Percentiles rank a stretch among this genome's conserved stretches.
phyloP scores from a whole-genome alignment of 2,113 vertebrate genomes.

The Fulmarus glacialis region DNA sequence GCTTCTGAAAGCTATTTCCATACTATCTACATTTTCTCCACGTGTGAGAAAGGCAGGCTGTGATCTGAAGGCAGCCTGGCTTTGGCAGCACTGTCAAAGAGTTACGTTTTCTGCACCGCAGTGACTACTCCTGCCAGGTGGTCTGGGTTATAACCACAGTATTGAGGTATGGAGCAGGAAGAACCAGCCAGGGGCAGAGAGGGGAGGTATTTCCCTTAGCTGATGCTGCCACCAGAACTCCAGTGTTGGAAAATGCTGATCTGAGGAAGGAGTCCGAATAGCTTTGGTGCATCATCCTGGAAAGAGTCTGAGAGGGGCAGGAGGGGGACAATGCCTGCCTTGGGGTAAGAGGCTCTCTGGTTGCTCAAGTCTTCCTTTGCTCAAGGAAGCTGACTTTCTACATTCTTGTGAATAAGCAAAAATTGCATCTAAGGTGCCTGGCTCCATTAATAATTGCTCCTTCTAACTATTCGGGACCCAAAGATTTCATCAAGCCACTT shows the following conservation, averaged over 20 bases:
- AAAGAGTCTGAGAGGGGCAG: neutral
- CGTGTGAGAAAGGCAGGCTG: neutral
- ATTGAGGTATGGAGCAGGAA: neutral
- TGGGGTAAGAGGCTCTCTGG: neutral
- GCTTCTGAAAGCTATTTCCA: neutral
- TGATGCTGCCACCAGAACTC: neutral
- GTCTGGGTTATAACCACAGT: neutral
- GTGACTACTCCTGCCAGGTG: neutral
- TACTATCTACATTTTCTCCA: neutral
- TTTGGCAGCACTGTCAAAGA: neutral
- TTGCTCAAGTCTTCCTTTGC: neutral
- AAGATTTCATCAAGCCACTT: neutral
- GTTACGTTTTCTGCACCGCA: neutral
- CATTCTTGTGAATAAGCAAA: neutral
- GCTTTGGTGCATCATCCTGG: neutral
- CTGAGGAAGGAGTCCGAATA: neutral
- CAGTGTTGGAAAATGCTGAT: neutral
- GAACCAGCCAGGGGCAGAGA: neutral
- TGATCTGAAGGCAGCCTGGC: neutral
- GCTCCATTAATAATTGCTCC: neutral
- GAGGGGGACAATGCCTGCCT: neutral
- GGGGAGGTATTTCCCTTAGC: neutral
- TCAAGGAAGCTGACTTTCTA: neutral
- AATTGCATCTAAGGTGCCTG: neutral
- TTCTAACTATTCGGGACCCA: neutral